Percentiles rank a stretch among this genome's conserved stretches.
Evolutionary conservation across 2,797 vertebrate genomes (phyloP).

Genomic region (Parotocinclus haroldoi): DNA sequence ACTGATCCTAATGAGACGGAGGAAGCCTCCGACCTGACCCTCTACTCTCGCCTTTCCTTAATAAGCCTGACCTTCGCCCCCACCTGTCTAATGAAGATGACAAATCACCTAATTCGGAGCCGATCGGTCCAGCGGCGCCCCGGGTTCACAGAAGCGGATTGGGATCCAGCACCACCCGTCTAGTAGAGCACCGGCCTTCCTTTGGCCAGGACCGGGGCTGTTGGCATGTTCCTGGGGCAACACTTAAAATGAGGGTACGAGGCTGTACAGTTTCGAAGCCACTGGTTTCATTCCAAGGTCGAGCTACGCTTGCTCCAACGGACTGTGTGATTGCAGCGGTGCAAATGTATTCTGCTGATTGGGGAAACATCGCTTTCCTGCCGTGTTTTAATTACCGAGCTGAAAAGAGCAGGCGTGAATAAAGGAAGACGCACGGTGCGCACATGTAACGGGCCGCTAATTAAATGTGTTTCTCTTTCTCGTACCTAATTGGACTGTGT

Average conservation of each 20-base stretch:
- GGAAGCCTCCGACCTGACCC: too few species aligned
- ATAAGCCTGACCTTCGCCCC: slow-evolving; percentile 40
- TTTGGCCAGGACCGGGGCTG: too few species aligned
- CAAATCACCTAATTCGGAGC: slow-evolving; percentile 32
- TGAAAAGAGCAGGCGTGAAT: background rate
- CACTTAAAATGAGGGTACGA: too few species aligned
- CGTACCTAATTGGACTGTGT: slow-evolving; percentile 17
- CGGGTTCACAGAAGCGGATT: background rate
- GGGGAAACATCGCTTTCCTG: background rate
- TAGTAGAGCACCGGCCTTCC: too few species aligned
- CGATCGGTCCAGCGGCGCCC: background rate
- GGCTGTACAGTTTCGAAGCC: too few species aligned
- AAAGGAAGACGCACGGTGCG: slow-evolving; percentile 3
- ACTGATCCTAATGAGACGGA: too few species aligned
- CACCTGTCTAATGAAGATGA: slow-evolving; percentile 5
- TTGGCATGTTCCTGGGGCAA: too few species aligned
- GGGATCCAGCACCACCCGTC: too few species aligned
- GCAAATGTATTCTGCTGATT: background rate
- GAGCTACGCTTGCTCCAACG: too few species aligned
- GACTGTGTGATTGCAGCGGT: slow-evolving; percentile 10
- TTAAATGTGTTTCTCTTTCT: slow-evolving; percentile 3
- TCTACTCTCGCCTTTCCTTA: background rate
- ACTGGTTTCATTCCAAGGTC: too few species aligned
- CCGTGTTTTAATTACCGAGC: background rate
- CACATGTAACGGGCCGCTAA: slow-evolving; percentile 7